Percentiles rank a stretch among this genome's conserved stretches.
phyloP scores from a whole-genome alignment of 1,140 invertebrate species.

The Psilanteris sp. region DNA sequence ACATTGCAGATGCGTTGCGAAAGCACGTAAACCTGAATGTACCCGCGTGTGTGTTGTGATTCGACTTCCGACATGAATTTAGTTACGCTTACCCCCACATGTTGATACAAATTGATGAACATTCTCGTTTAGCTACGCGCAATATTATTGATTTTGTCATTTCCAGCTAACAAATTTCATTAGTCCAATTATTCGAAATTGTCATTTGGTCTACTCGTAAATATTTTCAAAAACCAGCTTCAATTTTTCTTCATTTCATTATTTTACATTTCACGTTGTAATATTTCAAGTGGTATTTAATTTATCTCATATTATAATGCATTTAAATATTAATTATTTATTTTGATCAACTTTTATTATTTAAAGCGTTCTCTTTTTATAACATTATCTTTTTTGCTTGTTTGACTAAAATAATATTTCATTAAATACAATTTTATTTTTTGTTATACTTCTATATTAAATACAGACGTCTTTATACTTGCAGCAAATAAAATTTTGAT shows the following conservation, averaged over 20 bases:
- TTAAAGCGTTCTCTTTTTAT: no score
- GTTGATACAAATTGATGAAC: slow-evolving; percentile 17
- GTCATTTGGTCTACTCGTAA: neutral
- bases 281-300: neutral
- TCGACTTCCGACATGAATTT: slow-evolving; percentile 21
- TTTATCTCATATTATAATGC: neutral
- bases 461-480: no score
- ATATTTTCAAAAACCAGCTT: slow-evolving; percentile 1
- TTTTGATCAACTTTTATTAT: no score
- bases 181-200: slow-evolving; percentile 12
- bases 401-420: no score
- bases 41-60: slow-evolving; percentile 23
- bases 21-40: slow-evolving; percentile 12
- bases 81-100: no score
- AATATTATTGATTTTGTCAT: slow-evolving; percentile 20
- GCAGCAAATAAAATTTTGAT: no score
- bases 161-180: slow-evolving; percentile 13
- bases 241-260: neutral
- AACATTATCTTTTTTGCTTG: no score
- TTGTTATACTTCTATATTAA: no score
- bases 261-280: neutral
- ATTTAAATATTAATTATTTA: no score
- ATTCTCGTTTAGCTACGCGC: slow-evolving; percentile 8
- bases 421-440: no score
- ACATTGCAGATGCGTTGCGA: slow-evolving; percentile 18